Percentiles rank a stretch among this genome's conserved stretches.
phyloP scores from a whole-genome alignment of 2,888 invertebrate species.

The Metacarcinus magister region DNA sequence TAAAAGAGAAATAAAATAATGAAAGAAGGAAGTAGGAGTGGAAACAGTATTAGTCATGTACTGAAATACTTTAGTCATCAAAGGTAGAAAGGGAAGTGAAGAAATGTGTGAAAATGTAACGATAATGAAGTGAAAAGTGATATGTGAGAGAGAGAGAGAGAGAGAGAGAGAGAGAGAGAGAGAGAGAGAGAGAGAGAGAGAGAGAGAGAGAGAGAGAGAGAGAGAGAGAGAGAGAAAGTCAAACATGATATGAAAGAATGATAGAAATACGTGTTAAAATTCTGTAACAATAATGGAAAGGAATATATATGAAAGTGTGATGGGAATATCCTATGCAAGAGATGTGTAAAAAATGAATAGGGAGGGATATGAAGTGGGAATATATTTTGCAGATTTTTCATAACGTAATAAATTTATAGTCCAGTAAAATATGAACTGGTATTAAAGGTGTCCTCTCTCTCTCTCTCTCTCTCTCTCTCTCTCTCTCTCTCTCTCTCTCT shows the following conservation, averaged over 20 bases:
- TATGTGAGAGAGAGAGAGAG: neutral
- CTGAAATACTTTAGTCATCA: too few relatives aligned
- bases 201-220: neutral
- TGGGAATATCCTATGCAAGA: neutral
- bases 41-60: neutral
- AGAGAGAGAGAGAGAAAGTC: neutral
- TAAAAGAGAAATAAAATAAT: neutral
- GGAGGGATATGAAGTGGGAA: neutral
- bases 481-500: constrained; percentile 57
- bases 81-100: neutral
- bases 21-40: neutral
- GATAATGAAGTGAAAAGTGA: neutral
- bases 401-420: neutral
- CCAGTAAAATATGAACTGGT: constrained; percentile 5
- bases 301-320: neutral
- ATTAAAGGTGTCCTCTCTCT: constrained; percentile 35
- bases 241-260: neutral
- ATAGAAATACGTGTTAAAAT: neutral
- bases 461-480: constrained; percentile 59
- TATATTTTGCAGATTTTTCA: neutral
- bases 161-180: neutral
- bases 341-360: neutral
- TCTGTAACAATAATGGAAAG: neutral
- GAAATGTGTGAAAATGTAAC: neutral
- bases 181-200: neutral